These are phyloP conservation scores for Sebastes vulpes DNA, from an alignment of 2,797 vertebrate genomes.

Conservation along the genomic window DNA sequence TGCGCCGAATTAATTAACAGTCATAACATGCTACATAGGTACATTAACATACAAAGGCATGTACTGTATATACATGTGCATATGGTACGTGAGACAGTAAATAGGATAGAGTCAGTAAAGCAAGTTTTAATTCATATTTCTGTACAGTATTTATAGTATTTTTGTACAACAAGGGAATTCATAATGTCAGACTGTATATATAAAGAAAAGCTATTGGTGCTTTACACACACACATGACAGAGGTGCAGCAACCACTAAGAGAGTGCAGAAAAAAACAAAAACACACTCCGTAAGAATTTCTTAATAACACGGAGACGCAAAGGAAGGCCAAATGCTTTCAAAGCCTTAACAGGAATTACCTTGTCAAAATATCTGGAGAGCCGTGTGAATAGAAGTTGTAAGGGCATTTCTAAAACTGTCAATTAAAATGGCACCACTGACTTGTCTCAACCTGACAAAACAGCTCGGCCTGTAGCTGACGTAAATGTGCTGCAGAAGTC, in stretches of 20 bases:
- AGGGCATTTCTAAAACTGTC: neutral
- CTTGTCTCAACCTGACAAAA: neutral
- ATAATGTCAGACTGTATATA: neutral
- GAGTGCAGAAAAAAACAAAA: neutral
- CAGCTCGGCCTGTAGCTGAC: neutral
- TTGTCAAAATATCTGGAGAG: slow-evolving; percentile 12
- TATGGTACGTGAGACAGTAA: neutral
- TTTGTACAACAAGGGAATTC: neutral
- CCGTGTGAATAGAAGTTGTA: neutral
- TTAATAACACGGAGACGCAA: neutral
- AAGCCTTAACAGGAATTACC: neutral
- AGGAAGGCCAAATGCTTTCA: slow-evolving; percentile 19
- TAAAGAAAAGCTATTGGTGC: neutral
- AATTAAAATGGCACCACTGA: neutral
- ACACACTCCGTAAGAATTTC: neutral
- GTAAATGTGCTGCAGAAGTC: neutral
- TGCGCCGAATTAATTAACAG: neutral
- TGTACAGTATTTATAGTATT: neutral
- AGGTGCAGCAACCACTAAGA: neutral
- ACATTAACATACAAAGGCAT: neutral
- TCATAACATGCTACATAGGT: neutral
- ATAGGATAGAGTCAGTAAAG: neutral
- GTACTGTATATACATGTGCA: no score
- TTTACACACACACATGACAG: neutral
- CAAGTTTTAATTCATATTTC: neutral